Conservation (phyloP, 2,113 vertebrate genomes). For the Cyprinodon variegatus region DNA sequence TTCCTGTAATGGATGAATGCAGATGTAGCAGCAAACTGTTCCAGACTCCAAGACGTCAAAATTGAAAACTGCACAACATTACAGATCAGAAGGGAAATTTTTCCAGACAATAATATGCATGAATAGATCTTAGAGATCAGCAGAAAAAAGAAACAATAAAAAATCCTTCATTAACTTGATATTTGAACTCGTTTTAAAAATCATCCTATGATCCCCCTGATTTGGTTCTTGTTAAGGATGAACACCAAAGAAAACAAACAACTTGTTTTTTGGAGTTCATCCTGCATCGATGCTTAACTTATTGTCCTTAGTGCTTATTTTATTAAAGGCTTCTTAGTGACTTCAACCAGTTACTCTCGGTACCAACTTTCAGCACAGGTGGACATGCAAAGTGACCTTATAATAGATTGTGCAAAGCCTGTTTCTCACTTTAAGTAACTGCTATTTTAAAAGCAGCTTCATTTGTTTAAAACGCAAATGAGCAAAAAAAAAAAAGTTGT, state of each 20-base stretch:
- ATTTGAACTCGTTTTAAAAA: no score
- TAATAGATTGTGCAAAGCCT: neutral
- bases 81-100: neutral
- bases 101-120: neutral
- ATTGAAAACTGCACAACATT: neutral
- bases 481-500: neutral
- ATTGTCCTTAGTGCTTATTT: no score
- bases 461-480: neutral
- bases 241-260: neutral
- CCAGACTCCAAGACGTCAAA: neutral
- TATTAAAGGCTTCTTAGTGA: no score
- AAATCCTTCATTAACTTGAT: neutral
- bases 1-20: slow-evolving; percentile 5
- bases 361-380: neutral
- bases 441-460: neutral
- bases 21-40: neutral
- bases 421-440: neutral
- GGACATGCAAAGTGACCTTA: neutral
- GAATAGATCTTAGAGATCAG: neutral
- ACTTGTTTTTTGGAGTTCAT: no score
- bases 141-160: neutral
- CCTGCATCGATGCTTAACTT: no score
- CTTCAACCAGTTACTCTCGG: neutral
- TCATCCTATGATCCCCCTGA: no score
- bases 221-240: neutral